These are phyloP conservation scores for Centropus unirufus DNA, from an alignment of 2,113 vertebrate genomes.

Conservation along the genomic window DNA sequence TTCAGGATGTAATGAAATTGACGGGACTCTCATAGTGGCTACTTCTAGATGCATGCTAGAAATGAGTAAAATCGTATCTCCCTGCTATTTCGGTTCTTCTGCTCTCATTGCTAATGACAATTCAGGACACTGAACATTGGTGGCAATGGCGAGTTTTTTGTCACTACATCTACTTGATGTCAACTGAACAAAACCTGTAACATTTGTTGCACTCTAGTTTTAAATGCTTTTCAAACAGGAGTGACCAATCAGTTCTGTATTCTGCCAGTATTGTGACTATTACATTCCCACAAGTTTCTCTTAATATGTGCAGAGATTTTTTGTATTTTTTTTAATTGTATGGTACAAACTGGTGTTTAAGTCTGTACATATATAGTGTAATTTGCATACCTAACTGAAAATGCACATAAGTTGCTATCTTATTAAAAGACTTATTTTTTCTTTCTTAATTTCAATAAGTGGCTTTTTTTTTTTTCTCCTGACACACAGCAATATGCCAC, in stretches of 20 bases:
- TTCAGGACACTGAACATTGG: neutral
- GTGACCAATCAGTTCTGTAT: neutral
- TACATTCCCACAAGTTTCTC: neutral
- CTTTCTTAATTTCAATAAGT: neutral
- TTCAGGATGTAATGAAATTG: neutral
- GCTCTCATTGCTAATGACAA: neutral
- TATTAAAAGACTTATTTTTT: neutral
- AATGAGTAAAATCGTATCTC: neutral
- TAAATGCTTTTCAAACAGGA: neutral
- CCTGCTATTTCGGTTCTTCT: neutral
- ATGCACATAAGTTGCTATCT: neutral
- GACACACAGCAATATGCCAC: neutral
- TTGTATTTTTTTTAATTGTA: neutral
- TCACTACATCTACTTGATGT: neutral
- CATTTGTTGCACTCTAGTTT: neutral
- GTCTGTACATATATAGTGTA: neutral
- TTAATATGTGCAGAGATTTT: neutral
- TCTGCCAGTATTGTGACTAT: neutral
- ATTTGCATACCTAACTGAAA: neutral
- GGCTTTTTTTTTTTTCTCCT: neutral
- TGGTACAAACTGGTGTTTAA: neutral
- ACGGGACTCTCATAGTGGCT: neutral
- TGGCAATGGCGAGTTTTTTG: neutral
- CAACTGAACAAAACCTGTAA: neutral
- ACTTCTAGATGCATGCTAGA: neutral